These are phyloP conservation scores for Tragulus kanchil DNA, from an alignment of 2,113 vertebrate genomes.

Conservation along the genomic window DNA sequence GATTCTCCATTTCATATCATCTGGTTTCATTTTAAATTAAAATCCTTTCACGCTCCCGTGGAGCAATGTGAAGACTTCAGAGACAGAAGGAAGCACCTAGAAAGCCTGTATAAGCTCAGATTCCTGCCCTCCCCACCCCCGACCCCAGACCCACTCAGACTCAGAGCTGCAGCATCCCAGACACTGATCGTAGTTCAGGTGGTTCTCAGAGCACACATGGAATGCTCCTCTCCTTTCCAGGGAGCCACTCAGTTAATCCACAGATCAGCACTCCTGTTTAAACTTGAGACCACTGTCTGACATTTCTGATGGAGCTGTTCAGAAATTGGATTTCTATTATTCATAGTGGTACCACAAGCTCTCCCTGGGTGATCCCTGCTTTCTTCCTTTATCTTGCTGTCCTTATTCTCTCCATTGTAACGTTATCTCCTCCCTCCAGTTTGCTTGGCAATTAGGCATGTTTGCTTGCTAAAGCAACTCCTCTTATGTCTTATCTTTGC, in stretches of 20 bases:
- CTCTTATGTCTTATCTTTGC: neutral
- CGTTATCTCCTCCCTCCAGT: neutral
- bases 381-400: neutral
- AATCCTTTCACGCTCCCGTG: neutral
- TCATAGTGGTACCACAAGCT: neutral
- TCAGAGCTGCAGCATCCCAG: neutral
- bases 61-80: neutral
- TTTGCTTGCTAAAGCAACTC: neutral
- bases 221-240: neutral
- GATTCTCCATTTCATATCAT: neutral
- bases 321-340: neutral
- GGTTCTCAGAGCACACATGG: neutral
- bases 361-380: neutral
- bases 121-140: neutral
- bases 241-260: neutral
- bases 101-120: neutral
- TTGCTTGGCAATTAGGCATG: neutral
- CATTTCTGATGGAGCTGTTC: neutral
- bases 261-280: neutral
- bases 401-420: neutral
- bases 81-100: neutral
- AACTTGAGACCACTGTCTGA: neutral
- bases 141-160: neutral
- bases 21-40: neutral
- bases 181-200: neutral